phyloP scores from a whole-genome alignment of 2,888 invertebrate genomes.

The Zeuzera pyrina region DNA sequence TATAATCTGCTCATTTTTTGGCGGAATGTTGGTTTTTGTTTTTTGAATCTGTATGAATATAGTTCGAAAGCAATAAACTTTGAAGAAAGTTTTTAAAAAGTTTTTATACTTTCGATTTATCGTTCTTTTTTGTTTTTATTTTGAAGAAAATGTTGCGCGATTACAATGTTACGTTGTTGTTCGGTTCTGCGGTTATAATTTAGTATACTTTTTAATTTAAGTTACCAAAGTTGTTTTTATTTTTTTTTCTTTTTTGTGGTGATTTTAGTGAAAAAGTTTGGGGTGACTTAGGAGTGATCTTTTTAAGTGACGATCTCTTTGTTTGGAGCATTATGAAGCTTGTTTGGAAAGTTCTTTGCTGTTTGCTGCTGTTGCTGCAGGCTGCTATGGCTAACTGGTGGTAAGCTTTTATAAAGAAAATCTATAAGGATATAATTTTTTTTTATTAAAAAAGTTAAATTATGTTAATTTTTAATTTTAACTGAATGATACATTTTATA shows the following conservation, averaged over 20 bases:
- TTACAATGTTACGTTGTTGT: constrained; percentile 42
- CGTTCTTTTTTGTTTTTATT: constrained; percentile 32
- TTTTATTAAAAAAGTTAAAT: too few relatives aligned
- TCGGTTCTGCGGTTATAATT: constrained; percentile 42
- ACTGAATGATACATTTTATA: too few relatives aligned
- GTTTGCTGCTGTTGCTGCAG: constrained; percentile 44
- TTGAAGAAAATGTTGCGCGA: constrained; percentile 34
- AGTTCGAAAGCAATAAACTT: constrained; percentile 29
- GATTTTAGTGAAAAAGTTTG: constrained; percentile 23
- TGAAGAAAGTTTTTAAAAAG: constrained; percentile 7
- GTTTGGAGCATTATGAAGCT: constrained; percentile 50
- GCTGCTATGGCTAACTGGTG: constrained; percentile 60
- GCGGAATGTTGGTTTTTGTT: constrained; percentile 30
- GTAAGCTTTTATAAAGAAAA: constrained; percentile 48
- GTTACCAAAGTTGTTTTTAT: constrained; percentile 12
- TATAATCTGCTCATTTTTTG: constrained; percentile 20
- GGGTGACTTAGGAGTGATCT: constrained; percentile 20
- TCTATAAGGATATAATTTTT: too few relatives aligned
- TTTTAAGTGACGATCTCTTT: constrained; percentile 25
- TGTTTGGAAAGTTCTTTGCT: constrained; percentile 54
- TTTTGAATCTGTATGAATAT: constrained; percentile 23
- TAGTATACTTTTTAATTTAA: constrained; percentile 30
- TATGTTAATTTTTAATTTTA: too few relatives aligned
- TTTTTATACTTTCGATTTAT: constrained; percentile 39
- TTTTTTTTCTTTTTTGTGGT: constrained; percentile 18